phyloP scores from a whole-genome alignment of 2,113 vertebrate species.

The Myrmecophaga tridactyla region DNA sequence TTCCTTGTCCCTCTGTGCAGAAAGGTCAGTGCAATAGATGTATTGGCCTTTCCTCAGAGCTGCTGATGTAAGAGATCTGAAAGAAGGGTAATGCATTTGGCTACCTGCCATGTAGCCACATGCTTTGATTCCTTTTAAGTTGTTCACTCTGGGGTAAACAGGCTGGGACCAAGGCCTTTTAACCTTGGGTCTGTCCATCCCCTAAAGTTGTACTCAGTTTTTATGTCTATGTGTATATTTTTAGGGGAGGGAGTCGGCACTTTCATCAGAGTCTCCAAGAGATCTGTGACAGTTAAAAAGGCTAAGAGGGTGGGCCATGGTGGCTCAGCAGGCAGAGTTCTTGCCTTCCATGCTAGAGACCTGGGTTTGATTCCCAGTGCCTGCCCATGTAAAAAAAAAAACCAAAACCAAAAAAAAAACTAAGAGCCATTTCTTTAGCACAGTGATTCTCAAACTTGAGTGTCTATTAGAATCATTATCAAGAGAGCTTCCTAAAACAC shows the following conservation, averaged over 20 bases:
- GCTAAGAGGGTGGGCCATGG: too few relatives aligned
- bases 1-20: not conserved
- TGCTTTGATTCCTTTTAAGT: not conserved
- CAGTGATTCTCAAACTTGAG: not conserved
- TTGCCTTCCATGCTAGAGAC: too few relatives aligned
- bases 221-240: not conserved
- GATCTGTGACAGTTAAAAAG: too few relatives aligned
- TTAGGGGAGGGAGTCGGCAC: not conserved
- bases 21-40: not conserved
- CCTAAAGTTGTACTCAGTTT: not conserved
- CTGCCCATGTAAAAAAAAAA: too few relatives aligned
- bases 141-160: not conserved
- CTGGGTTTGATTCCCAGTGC: too few relatives aligned
- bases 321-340: too few relatives aligned
- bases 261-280: not conserved
- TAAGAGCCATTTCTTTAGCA: not conserved
- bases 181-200: not conserved
- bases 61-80: slow-evolving; percentile 19
- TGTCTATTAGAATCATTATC: not conserved
- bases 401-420: too few relatives aligned
- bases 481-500: not conserved
- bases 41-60: not conserved
- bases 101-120: not conserved
- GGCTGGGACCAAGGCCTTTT: not conserved
- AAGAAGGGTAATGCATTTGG: not conserved